Conservation (phyloP, 2,888 invertebrate species). For the Hirtodrosophila duncani region DNA sequence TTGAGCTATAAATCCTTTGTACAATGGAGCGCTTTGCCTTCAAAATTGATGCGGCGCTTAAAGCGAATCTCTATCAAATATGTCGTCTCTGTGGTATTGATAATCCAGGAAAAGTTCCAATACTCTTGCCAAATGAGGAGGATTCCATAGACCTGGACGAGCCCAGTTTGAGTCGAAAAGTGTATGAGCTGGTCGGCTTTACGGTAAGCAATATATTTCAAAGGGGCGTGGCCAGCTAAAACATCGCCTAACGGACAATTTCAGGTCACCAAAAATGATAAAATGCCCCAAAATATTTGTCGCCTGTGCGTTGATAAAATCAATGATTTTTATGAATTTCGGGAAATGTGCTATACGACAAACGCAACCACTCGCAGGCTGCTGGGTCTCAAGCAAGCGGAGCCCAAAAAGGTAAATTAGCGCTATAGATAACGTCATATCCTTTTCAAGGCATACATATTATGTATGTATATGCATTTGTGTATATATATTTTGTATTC, state of each 20-base stretch:
- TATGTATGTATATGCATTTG: too few species aligned
- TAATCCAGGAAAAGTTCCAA: constrained; percentile 74
- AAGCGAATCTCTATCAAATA: constrained; percentile 76
- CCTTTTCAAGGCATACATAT: too few species aligned
- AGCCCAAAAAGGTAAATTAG: constrained; percentile 51
- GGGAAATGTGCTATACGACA: constrained; percentile 81
- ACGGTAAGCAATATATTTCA: constrained; percentile 48
- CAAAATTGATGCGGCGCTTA: constrained; percentile 76
- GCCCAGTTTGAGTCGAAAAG: constrained; percentile 73
- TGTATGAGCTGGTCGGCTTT: constrained; percentile 72
- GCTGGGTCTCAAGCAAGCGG: constrained; percentile 69
- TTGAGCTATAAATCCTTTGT: not conserved
- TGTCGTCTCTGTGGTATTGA: constrained; percentile 78
- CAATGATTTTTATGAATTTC: constrained; percentile 82
- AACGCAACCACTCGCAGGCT: constrained; percentile 79
- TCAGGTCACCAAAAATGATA: constrained; percentile 80
- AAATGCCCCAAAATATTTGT: constrained; percentile 83
- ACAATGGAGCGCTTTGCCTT: constrained; percentile 77
- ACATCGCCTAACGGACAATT: not conserved
- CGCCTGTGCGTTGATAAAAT: constrained; percentile 82
- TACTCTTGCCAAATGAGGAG: constrained; percentile 45
- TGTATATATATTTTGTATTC: too few species aligned
- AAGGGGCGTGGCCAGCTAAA: constrained; percentile 8
- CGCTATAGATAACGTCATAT: not conserved
- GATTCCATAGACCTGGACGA: constrained; percentile 69